phyloP scores from a whole-genome alignment of 2,113 vertebrate species.

The Hymenochirus boettgeri region DNA sequence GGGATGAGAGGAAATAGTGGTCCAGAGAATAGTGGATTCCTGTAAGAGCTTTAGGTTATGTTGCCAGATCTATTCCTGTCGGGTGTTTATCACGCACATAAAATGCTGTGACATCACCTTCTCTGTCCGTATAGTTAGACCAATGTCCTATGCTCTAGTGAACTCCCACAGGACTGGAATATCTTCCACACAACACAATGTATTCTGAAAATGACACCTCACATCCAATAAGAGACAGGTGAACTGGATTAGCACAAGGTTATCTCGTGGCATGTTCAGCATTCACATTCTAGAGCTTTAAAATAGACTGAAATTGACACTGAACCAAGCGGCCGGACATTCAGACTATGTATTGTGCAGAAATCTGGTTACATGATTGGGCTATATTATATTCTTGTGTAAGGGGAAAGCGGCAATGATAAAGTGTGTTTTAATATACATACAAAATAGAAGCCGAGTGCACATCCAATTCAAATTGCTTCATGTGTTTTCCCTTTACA shows the following conservation, averaged over 20 bases:
- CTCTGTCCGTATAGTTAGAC: not conserved
- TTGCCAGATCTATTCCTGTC: slow-evolving; percentile 20
- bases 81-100: slow-evolving; percentile 8
- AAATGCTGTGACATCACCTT: slow-evolving; percentile 9
- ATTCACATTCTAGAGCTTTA: slow-evolving; percentile 1
- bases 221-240: slow-evolving; percentile 9
- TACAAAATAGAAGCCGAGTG: no score
- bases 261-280: not conserved
- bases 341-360: no score
- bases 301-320: slow-evolving; percentile 12
- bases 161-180: slow-evolving; percentile 7
- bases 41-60: slow-evolving; percentile 7
- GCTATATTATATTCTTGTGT: no score
- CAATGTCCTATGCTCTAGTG: slow-evolving; percentile 1
- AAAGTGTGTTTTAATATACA: no score
- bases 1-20: not conserved
- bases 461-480: no score
- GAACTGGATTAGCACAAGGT: slow-evolving; percentile 20
- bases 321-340: no score
- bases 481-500: no score
- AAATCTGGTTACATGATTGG: no score
- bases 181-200: slow-evolving; percentile 28
- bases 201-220: slow-evolving; percentile 6
- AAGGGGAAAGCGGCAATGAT: no score
- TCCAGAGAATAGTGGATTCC: not conserved